Percentiles rank a stretch among this genome's conserved stretches.
Evolutionary conservation across 2,797 vertebrate genomes (phyloP).

Genomic region (Lycodopsis pacificus): DNA sequence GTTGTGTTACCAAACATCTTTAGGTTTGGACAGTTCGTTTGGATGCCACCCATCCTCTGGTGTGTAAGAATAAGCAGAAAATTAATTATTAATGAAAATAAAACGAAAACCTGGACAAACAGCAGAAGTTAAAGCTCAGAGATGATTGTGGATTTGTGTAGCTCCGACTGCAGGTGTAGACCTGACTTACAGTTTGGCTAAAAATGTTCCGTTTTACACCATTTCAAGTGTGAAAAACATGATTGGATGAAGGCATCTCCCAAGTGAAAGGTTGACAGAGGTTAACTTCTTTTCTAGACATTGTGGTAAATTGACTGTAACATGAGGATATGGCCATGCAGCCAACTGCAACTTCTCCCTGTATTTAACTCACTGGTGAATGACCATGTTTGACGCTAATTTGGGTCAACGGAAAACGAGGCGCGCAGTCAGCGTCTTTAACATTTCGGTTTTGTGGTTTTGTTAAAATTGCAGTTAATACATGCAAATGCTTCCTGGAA

Average conservation of each 20-base stretch:
- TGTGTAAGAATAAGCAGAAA: neutral
- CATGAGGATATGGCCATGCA: slow-evolving; percentile 53
- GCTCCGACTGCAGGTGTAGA: neutral
- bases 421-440: slow-evolving; percentile 58
- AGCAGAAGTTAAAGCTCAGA: neutral
- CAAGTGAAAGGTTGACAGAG: slow-evolving; percentile 46
- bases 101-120: neutral
- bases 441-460: slow-evolving; percentile 46
- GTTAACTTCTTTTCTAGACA: slow-evolving; percentile 24
- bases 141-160: neutral
- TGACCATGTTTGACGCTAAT: slow-evolving; percentile 61
- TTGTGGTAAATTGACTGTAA: slow-evolving; percentile 62
- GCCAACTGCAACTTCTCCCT: slow-evolving; percentile 49
- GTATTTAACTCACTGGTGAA: slow-evolving; percentile 59
- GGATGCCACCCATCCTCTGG: neutral
- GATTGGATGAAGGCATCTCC: neutral
- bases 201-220: neutral
- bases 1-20: neutral
- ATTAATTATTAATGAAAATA: neutral
- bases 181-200: neutral
- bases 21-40: neutral
- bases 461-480: slow-evolving; percentile 54
- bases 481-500: slow-evolving; percentile 53
- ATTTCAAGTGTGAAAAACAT: slow-evolving; percentile 6
- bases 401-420: slow-evolving; percentile 60